Conservation (phyloP, 2,797 vertebrate genomes). For the Sylvilagus floridanus region DNA sequence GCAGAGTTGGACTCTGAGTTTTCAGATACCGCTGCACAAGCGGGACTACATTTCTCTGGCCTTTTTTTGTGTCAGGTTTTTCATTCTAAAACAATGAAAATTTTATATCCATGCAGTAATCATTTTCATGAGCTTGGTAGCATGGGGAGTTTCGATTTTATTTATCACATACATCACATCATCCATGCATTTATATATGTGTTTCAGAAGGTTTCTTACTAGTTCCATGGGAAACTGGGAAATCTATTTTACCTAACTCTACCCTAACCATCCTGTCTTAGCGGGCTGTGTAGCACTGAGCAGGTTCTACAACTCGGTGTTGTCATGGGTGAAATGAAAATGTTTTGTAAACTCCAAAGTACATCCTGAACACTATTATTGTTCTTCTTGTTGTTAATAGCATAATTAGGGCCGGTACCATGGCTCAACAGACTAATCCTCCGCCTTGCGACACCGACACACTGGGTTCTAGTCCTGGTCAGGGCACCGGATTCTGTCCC, state of each 20-base stretch:
- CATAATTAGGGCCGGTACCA: neutral
- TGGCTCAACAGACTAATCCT: too few relatives aligned
- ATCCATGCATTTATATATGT: constrained; percentile 13
- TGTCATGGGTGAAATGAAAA: neutral
- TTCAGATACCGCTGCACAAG: constrained; percentile 11
- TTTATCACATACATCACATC: constrained; percentile 52
- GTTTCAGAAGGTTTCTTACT: constrained; percentile 46
- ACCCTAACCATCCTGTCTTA: neutral
- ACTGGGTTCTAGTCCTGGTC: too few relatives aligned
- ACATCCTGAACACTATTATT: neutral
- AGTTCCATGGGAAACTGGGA: neutral
- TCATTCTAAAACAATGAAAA: constrained; percentile 69
- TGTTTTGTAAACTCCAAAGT: constrained; percentile 14
- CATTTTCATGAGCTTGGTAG: constrained; percentile 61
- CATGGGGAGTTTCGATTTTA: constrained; percentile 42
- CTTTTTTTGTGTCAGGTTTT: constrained; percentile 58
- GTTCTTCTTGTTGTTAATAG: constrained; percentile 31
- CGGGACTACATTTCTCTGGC: constrained; percentile 36
- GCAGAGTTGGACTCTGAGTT: constrained; percentile 32
- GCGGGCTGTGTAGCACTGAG: neutral
- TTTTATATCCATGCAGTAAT: constrained; percentile 67
- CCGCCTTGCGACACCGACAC: too few relatives aligned
- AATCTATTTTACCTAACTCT: neutral
- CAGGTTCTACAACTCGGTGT: neutral
- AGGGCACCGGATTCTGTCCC: too few relatives aligned